Evolutionary conservation across 2,113 vertebrate species (phyloP).

Genomic region (Amphiprion ocellaris): DNA sequence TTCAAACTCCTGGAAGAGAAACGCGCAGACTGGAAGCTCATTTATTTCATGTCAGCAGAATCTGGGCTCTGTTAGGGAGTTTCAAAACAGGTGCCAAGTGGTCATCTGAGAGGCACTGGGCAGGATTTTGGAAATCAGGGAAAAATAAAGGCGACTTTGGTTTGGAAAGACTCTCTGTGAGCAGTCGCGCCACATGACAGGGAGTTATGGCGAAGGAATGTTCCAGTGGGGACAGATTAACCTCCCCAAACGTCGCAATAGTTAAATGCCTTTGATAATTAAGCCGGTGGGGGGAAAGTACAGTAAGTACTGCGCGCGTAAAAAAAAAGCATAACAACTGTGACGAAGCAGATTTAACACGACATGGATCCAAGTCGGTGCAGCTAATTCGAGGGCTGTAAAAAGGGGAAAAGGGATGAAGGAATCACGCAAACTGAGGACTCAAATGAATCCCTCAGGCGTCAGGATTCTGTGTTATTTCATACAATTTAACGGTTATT

Average conservation of each 20-base stretch:
- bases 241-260: conserved; percentile 66
- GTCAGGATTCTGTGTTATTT: too few relatives aligned
- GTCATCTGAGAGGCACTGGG: conserved; percentile 62
- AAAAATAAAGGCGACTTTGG: conserved; percentile 41
- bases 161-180: conserved; percentile 51
- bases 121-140: conserved; percentile 53
- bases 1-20: background rate
- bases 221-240: conserved; percentile 80
- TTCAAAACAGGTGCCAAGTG: conserved; percentile 38
- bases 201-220: conserved; percentile 76
- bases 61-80: conserved; percentile 1
- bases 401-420: background rate
- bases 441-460: too few relatives aligned
- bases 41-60: conserved; percentile 35
- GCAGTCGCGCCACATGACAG: conserved; percentile 71
- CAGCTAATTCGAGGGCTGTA: background rate
- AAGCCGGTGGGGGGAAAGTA: conserved; percentile 43
- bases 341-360: conserved; percentile 21
- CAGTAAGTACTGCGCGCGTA: conserved; percentile 44
- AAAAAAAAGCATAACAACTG: conserved; percentile 20
- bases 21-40: background rate
- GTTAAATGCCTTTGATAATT: conserved; percentile 69
- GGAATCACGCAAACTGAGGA: too few relatives aligned
- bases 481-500: too few relatives aligned
- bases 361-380: background rate